Conservation (phyloP, 2,113 vertebrate species). For the Felis chaus region DNA sequence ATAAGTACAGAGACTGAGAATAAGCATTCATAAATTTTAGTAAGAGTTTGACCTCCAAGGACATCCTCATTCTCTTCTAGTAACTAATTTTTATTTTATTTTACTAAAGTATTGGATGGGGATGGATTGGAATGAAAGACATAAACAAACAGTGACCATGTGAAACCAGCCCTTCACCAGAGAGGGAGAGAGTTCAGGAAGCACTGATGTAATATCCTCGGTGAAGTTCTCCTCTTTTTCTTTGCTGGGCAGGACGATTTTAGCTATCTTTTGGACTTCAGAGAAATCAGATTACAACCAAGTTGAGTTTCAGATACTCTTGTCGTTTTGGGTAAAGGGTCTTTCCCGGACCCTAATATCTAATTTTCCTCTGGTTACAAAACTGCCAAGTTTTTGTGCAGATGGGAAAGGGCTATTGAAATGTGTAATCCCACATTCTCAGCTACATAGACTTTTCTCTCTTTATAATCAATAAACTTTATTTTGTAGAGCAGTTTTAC, state of each 20-base stretch:
- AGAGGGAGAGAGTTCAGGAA: background rate
- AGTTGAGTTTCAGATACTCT: background rate
- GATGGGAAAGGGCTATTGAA: background rate
- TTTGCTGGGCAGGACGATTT: background rate
- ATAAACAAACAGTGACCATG: background rate
- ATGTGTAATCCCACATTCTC: background rate
- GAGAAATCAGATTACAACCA: background rate
- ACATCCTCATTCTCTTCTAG: background rate
- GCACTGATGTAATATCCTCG: fast-evolving
- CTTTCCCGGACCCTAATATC: background rate
- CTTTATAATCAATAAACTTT: background rate
- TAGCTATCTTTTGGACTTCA: background rate
- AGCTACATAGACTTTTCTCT: background rate
- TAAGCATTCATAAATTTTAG: background rate
- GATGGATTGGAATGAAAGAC: background rate
- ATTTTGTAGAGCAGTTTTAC: background rate
- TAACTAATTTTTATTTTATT: background rate
- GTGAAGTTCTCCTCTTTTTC: background rate
- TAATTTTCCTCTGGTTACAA: background rate
- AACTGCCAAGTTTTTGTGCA: background rate
- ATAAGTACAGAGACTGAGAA: background rate
- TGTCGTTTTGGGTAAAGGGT: background rate
- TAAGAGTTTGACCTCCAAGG: background rate
- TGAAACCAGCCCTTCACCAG: background rate
- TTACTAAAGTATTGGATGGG: background rate